phyloP scores from a whole-genome alignment of 1,140 invertebrate species.

The Lasioglossum albipes region DNA sequence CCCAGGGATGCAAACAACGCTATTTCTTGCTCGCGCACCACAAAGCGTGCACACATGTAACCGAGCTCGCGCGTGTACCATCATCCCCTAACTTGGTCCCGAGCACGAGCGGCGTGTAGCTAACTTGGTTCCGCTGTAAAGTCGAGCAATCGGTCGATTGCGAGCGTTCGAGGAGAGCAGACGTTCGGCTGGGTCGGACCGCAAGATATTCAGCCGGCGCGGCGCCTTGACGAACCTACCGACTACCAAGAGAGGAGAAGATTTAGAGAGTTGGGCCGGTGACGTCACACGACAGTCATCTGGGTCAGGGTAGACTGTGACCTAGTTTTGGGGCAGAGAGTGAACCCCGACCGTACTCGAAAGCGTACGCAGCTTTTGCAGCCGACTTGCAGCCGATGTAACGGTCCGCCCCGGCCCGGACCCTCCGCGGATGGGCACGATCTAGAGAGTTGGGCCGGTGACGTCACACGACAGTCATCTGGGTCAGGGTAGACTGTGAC shows the following conservation, averaged over 20 bases:
- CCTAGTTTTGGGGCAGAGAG: constrained; percentile 66
- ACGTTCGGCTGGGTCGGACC: not conserved
- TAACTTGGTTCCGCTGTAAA: not conserved
- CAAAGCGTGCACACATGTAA: too few species aligned
- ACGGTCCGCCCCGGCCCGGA: too few species aligned
- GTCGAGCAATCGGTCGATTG: not conserved
- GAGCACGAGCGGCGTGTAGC: not conserved
- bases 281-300: constrained; percentile 76
- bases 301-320: constrained; percentile 75
- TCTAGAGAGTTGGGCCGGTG: too few species aligned
- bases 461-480: constrained; percentile 76
- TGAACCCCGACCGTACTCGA: constrained; percentile 11
- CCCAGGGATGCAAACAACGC: not conserved
- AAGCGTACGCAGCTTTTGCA: constrained; percentile 43
- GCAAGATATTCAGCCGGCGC: not conserved
- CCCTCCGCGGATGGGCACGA: not conserved
- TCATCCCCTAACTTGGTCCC: constrained; percentile 3
- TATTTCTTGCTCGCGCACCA: not conserved
- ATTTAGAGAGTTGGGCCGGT: constrained; percentile 53
- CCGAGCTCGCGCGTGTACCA: not conserved
- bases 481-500: constrained; percentile 75
- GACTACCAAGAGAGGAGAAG: constrained; percentile 6
- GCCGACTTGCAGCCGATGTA: not conserved
- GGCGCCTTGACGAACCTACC: constrained; percentile 21
- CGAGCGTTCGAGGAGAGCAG: not conserved